These are phyloP conservation scores for Aquatica leii DNA, from an alignment of 2,888 invertebrate genomes.

Conservation along the genomic window DNA sequence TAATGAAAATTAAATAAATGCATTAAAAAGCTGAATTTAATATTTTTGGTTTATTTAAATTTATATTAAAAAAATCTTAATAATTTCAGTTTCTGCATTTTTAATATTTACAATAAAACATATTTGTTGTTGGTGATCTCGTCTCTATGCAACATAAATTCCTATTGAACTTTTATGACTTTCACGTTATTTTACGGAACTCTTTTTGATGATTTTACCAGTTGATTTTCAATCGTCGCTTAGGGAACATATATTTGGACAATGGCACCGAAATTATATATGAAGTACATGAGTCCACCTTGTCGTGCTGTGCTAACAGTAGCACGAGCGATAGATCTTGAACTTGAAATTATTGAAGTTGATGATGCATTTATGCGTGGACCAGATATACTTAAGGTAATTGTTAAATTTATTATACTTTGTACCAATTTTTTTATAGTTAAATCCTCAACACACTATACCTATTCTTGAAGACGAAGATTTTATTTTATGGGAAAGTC, in stretches of 20 bases:
- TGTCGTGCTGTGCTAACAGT: constrained; percentile 66
- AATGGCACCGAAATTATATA: constrained; percentile 57
- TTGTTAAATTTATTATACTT: not conserved
- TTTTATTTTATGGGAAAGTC: constrained; percentile 68
- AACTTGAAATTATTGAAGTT: constrained; percentile 61
- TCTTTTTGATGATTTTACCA: constrained; percentile 1
- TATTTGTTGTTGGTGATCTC: constrained; percentile 5
- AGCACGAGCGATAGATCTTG: constrained; percentile 61
- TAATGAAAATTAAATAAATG: no score
- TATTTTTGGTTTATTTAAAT: no score
- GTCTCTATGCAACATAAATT: constrained; percentile 2
- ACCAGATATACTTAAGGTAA: constrained; percentile 26
- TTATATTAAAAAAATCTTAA: no score
- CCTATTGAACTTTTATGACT: not conserved
- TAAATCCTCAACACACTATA: constrained; percentile 70
- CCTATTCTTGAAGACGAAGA: constrained; percentile 67
- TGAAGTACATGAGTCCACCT: constrained; percentile 62
- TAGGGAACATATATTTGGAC: not conserved
- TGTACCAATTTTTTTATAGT: constrained; percentile 55
- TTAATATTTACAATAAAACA: no score
- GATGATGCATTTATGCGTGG: constrained; percentile 48
- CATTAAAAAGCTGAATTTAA: no score
- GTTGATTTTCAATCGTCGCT: not conserved
- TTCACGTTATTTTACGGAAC: not conserved
- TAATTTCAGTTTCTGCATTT: no score